Base-by-base conservation (phyloP, 2,113 vertebrate species). In the Perognathus longimembris region DNA sequence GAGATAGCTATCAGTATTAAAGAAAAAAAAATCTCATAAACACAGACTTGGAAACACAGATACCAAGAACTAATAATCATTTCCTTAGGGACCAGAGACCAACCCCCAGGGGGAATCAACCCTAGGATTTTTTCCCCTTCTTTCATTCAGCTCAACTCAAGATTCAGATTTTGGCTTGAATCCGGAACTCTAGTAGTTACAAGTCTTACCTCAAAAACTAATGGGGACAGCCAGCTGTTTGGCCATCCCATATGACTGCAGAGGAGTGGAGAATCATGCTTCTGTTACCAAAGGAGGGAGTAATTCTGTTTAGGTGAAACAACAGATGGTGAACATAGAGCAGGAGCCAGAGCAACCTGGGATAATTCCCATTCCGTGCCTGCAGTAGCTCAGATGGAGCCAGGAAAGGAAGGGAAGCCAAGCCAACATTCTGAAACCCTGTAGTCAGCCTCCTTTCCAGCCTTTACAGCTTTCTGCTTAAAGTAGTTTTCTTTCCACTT, bases 401-500 rank as follows among this genome's bases (percentile, higher is more conserved):
- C 64, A 64, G 4, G 0, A 78, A 42, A 34, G 64, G 34, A 26
- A 73, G 40, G 61, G 12, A 4, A 70, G 40, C 21, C 59, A 59
- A 30, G 54, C 20, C 18, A 45, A 6, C 69, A 5, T 9, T n/a
- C 61, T 20, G 28, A 67, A 78, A 12, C 9, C 18, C 17, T 14
- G 7, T 0, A 6, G 12, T 71, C 67, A 40, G 77, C 30, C 64
- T 78, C 32, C 17, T 40, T 15, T 17, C 34, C 50, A 64, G 85
- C 61, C 50, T 84, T 40, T 30, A 54, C 6, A 32, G 21, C 57
- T 78, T 89, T 45, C 42, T 81, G 15, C 21, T 85, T 77, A 11
- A 18, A 73, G 20, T 36, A 45, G 82, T 85, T 94, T 61, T 66
- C 38, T 82, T 93, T 94, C 57, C 1, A 7, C 94, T 92, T 88